Evolutionary conservation across 2,888 invertebrate genomes (phyloP).

Genomic region (Scelioninae gen. 1): DNA sequence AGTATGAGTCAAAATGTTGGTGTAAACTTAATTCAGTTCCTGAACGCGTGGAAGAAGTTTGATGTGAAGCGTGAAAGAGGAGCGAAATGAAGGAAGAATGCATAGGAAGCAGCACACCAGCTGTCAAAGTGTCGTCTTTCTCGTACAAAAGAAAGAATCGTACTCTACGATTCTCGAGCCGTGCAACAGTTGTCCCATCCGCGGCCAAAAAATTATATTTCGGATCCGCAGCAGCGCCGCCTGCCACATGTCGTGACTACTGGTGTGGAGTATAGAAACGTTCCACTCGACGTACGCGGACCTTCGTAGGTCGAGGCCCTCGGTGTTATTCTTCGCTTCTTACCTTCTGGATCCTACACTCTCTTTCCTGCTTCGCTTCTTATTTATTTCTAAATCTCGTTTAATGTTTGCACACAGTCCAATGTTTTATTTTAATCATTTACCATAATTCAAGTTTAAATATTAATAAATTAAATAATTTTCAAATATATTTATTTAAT

Average conservation of each 20-base stretch:
- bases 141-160: slow-evolving; percentile 64
- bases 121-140: slow-evolving; percentile 71
- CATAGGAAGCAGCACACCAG: slow-evolving; percentile 68
- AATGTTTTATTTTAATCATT: slow-evolving; percentile 5
- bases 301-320: slow-evolving; percentile 68
- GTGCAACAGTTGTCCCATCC: slow-evolving; percentile 71
- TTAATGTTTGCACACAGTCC: background rate
- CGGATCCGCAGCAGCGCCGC: slow-evolving; percentile 68
- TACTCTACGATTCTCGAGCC: slow-evolving; percentile 57
- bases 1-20: slow-evolving; percentile 1
- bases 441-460: too few species aligned
- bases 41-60: slow-evolving; percentile 25
- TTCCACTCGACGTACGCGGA: slow-evolving; percentile 63
- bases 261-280: slow-evolving; percentile 69
- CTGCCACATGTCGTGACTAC: slow-evolving; percentile 68
- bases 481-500: too few species aligned
- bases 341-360: slow-evolving; percentile 41
- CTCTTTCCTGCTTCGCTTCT: slow-evolving; percentile 16
- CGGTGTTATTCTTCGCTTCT: slow-evolving; percentile 55
- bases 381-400: slow-evolving; percentile 11
- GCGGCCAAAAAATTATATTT: slow-evolving; percentile 70
- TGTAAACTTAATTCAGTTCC: slow-evolving; percentile 14
- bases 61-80: slow-evolving; percentile 54
- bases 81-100: slow-evolving; percentile 41
- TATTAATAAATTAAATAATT: too few species aligned